A percentile compares a stretch with the other conserved stretches of the same genome.
These are phyloP conservation scores for Microtus montanus DNA, from an alignment of 2,113 vertebrate genomes.

Conservation along the genomic window DNA sequence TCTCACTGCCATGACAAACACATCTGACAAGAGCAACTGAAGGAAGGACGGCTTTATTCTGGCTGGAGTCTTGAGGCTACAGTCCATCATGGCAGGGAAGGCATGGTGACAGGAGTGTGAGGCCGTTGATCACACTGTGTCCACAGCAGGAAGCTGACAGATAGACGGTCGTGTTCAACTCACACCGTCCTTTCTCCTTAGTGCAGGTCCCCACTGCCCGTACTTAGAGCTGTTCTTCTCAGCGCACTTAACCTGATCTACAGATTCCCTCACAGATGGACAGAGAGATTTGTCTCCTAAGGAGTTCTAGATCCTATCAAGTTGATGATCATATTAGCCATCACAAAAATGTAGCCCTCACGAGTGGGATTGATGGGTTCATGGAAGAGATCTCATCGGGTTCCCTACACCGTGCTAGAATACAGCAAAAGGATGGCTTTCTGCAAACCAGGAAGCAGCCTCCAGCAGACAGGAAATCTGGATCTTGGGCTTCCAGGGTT, in stretches of 20 bases:
- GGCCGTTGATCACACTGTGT: no score
- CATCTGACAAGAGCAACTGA: neutral
- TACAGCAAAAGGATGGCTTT: no score
- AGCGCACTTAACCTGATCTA: neutral
- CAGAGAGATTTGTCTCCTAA: neutral
- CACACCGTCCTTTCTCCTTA: neutral
- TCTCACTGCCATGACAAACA: neutral
- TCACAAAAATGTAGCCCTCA: neutral
- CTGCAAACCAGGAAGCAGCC: neutral
- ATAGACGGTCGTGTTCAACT: rapidly evolving
- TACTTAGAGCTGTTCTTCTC: neutral
- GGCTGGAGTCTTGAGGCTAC: no score
- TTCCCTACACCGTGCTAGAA: no score
- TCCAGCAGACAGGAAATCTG: neutral
- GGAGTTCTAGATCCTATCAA: neutral
- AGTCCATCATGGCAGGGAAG: neutral
- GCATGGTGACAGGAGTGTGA: neutral
- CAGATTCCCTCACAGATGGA: neutral
- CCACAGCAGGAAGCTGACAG: neutral
- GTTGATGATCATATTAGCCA: neutral
- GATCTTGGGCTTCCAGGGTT: neutral
- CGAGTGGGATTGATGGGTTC: neutral
- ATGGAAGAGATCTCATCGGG: neutral
- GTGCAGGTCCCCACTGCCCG: neutral
- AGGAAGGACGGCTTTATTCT: neutral